Evolutionary conservation across 1,140 invertebrate species (phyloP).

Genomic region (Hylaeus volcanicus): DNA sequence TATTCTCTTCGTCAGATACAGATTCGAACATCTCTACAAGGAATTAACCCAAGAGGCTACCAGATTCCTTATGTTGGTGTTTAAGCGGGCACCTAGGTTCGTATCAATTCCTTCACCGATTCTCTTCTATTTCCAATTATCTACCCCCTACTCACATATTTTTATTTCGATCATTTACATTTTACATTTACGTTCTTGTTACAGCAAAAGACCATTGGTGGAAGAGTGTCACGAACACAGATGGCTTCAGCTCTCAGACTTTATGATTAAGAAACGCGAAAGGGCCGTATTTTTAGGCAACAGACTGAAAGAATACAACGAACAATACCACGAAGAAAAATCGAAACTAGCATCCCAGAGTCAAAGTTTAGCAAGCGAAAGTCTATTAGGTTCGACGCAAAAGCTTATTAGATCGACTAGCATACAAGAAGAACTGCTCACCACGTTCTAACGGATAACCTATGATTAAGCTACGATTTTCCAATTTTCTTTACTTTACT

Average conservation of each 20-base stretch:
- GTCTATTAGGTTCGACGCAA: constrained; percentile 79
- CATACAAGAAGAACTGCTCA: constrained; percentile 90
- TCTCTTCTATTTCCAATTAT: too few species aligned
- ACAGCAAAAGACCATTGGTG: constrained; percentile 93
- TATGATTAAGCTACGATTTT: constrained; percentile 63
- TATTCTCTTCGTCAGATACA: constrained; percentile 94
- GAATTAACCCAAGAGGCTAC: constrained; percentile 97
- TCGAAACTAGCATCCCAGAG: constrained; percentile 82
- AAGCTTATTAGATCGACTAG: constrained; percentile 88
- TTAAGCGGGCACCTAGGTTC: constrained; percentile 95
- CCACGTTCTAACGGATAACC: constrained; percentile 78
- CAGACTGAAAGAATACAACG: constrained; percentile 90
- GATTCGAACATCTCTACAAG: constrained; percentile 96
- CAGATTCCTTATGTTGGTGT: constrained; percentile 95
- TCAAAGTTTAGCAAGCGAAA: constrained; percentile 79
- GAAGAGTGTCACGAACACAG: constrained; percentile 97
- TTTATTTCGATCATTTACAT: too few species aligned
- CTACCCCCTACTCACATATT: too few species aligned
- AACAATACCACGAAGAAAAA: constrained; percentile 87
- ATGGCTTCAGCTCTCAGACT: constrained; percentile 95
- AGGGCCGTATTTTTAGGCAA: constrained; percentile 91
- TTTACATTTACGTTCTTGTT: constrained; percentile 65
- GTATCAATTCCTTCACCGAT: constrained; percentile 60
- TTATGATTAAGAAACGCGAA: constrained; percentile 95
- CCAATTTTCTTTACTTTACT: constrained; percentile 66